phyloP scores from a whole-genome alignment of 1,140 invertebrate genomes.

The Leptinotarsa defecta region DNA sequence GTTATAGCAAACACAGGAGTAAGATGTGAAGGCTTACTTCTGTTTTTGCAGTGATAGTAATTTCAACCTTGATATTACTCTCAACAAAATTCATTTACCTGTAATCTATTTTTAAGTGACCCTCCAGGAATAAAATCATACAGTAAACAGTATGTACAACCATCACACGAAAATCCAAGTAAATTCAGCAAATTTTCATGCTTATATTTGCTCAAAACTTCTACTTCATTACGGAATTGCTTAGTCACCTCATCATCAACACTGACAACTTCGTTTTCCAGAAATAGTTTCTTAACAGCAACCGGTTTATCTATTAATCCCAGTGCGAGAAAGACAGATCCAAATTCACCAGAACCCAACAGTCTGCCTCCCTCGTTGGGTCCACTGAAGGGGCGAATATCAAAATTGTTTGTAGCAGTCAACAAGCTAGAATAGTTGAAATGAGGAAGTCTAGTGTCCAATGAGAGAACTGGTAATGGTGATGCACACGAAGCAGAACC shows the following conservation, averaged over 20 bases:
- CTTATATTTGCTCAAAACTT: constrained; percentile 61
- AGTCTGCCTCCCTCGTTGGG: constrained; percentile 52
- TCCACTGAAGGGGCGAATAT: constrained; percentile 39
- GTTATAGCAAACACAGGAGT: no score
- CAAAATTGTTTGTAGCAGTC: constrained; percentile 53
- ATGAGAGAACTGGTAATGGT: constrained; percentile 47
- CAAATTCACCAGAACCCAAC: constrained; percentile 73
- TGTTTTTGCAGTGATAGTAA: background rate
- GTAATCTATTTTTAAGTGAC: constrained; percentile 67
- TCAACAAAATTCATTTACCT: constrained; percentile 34
- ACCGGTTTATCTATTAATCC: constrained; percentile 57
- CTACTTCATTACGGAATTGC: constrained; percentile 71
- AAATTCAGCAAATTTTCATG: constrained; percentile 72
- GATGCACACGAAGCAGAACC: constrained; percentile 38
- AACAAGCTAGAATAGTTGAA: constrained; percentile 56
- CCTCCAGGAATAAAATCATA: constrained; percentile 73
- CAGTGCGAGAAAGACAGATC: constrained; percentile 68
- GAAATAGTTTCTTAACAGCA: constrained; percentile 67
- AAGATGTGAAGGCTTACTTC: background rate
- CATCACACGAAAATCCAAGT: constrained; percentile 69
- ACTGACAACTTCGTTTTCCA: constrained; percentile 54
- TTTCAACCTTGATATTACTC: background rate
- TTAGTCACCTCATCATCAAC: constrained; percentile 58
- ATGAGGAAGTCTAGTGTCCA: constrained; percentile 54
- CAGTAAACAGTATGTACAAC: constrained; percentile 66